These are phyloP conservation scores for Hycleus phaleratus DNA, from an alignment of 1,140 invertebrate species.

Conservation along the genomic window DNA sequence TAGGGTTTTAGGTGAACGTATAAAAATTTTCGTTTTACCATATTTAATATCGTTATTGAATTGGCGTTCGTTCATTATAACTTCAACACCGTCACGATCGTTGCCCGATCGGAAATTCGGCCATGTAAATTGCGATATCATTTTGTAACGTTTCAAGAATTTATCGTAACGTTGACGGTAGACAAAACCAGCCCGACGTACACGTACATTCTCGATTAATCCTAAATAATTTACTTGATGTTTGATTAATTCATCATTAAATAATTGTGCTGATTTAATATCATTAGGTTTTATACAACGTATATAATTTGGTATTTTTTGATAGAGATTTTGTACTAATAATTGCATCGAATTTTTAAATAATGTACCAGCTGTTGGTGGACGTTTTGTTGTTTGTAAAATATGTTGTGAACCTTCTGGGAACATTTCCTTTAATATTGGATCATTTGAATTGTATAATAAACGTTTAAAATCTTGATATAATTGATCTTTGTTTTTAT, in stretches of 20 bases:
- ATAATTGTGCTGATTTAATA: slow-evolving; percentile 73
- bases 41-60: slow-evolving; percentile 82
- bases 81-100: slow-evolving; percentile 74
- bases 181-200: slow-evolving; percentile 88
- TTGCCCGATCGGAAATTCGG: slow-evolving; percentile 76
- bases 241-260: slow-evolving; percentile 70
- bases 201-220: slow-evolving; percentile 86
- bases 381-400: slow-evolving; percentile 84
- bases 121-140: slow-evolving; percentile 91
- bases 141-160: slow-evolving; percentile 81
- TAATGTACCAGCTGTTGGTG: slow-evolving; percentile 83
- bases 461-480: slow-evolving; percentile 95
- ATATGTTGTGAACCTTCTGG: slow-evolving; percentile 89
- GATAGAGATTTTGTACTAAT: slow-evolving; percentile 78
- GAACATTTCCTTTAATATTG: slow-evolving; percentile 81
- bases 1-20: slow-evolving; percentile 80
- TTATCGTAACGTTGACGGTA: slow-evolving; percentile 83
- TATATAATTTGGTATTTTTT: slow-evolving; percentile 95
- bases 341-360: slow-evolving; percentile 93
- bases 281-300: slow-evolving; percentile 94
- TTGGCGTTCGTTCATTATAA: slow-evolving; percentile 72
- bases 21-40: slow-evolving; percentile 92
- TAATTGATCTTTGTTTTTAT: slow-evolving; percentile 92
- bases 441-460: slow-evolving; percentile 72
- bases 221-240: slow-evolving; percentile 91